phyloP scores from a whole-genome alignment of 2,113 vertebrate species.

The Ameiurus melas region DNA sequence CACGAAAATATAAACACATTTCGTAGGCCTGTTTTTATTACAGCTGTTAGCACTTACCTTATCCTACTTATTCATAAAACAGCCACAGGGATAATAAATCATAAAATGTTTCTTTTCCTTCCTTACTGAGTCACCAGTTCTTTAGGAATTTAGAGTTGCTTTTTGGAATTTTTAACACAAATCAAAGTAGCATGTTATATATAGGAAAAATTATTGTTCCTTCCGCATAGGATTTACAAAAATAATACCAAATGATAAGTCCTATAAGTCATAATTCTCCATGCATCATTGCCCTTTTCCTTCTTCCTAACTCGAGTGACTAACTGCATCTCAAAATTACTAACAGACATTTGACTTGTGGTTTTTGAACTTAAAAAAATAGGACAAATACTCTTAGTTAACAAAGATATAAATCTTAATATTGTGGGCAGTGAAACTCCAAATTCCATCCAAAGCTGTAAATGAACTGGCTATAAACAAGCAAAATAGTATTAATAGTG shows the following conservation, averaged over 20 bases:
- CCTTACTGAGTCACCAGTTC: not conserved
- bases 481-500: conserved; percentile 3
- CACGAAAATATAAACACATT: not conserved
- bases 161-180: not conserved
- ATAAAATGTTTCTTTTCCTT: not conserved
- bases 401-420: conserved; percentile 4
- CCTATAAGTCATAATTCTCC: not conserved
- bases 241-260: not conserved
- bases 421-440: not conserved
- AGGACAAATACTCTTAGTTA: not conserved
- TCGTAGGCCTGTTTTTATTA: not conserved
- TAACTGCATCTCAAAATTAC: not conserved
- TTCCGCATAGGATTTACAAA: not conserved
- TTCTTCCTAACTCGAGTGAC: not conserved
- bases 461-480: conserved; percentile 5
- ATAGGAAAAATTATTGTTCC: not conserved
- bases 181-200: not conserved
- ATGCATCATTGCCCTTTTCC: not conserved
- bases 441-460: conserved; percentile 14
- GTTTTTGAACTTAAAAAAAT: not conserved
- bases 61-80: not conserved
- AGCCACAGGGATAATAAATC: not conserved
- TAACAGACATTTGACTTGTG: conserved; percentile 5
- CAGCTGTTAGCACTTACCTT: not conserved
- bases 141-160: not conserved